Evolutionary conservation across 2,113 vertebrate species (phyloP), one percentile per base, ranked within the genome.

Genomic region (Phainopepla nitens): DNA sequence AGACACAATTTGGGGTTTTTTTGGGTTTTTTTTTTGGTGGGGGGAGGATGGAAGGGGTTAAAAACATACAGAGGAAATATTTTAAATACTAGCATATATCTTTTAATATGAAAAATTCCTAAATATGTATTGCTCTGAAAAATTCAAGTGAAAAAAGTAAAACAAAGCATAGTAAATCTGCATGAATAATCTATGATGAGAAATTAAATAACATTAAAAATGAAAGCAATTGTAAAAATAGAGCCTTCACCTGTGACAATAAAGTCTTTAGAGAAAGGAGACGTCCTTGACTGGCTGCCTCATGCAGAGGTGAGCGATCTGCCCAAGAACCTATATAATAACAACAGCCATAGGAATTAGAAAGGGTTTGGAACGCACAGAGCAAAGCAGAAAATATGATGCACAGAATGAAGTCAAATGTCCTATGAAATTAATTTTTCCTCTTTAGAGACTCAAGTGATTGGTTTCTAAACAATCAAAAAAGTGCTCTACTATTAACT

Each of bases 221-320:
- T 23, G 1, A 83, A 66, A 96, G 47, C 41, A 82, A 81, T 70
- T 76, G 69, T 84, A 90, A 96, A 72, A 94, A 90, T 17, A 82
- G 27, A 50, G 75, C 20, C 64, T 95, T 97, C 93, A 99, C 99
- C 99, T 99, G 99, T 86, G 98, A 97, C 96, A 99, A 97, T 85
- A 99, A 98, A 71, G 98, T 99, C 97, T 97, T 99, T 60, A 99
- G 97, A 68, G 98, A 98, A 81, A 99, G 98, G 56, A 99, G 99
- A 60, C 99, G 98, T 60, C 99, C 99, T 95, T 99, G 99, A 90
- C 98, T 98, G 49, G 99, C 99, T 79, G 99, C 99, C 77, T 99
- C 99, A 57, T 99, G 99, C 9, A 99, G 97, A 50, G 99, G 99
- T 27, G 99, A 99, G 56, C 99, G 98, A 96, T 99, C 99, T 45